Percentiles rank a stretch among this genome's conserved stretches.
Conservation (phyloP, 2,113 vertebrate species). For the Scomber japonicus region DNA sequence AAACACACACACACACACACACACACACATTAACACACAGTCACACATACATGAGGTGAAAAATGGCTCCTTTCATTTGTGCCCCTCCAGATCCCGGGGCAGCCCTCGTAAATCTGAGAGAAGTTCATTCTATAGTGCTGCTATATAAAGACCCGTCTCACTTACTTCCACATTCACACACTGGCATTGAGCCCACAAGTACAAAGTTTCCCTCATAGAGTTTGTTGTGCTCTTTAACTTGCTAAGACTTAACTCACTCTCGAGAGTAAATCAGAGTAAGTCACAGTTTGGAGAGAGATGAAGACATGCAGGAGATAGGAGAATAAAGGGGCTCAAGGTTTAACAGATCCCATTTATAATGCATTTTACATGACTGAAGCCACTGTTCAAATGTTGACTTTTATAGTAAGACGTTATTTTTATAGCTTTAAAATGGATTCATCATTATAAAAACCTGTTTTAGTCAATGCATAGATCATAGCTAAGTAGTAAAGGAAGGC, state of each 20-base stretch:
- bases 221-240: constrained; percentile 53
- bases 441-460: no score
- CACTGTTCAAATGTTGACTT: neutral
- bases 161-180: constrained; percentile 54
- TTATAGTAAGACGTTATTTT: no score
- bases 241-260: constrained; percentile 35
- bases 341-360: constrained; percentile 29
- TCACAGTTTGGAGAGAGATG: constrained; percentile 28
- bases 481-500: no score
- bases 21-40: constrained; percentile 23
- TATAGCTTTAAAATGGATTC: no score
- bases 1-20: constrained; percentile 9
- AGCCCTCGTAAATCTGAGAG: constrained; percentile 66
- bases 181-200: constrained; percentile 57
- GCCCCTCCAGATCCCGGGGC: constrained; percentile 41
- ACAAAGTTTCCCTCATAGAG: constrained; percentile 52
- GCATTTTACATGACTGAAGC: constrained; percentile 4
- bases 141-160: constrained; percentile 62
- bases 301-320: constrained; percentile 4
- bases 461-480: no score
- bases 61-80: constrained; percentile 72
- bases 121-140: constrained; percentile 63
- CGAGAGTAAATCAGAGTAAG: constrained; percentile 34
- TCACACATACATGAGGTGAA: constrained; percentile 55
- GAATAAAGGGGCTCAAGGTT: constrained; percentile 6